phyloP scores from a whole-genome alignment of 2,113 vertebrate genomes.

The Marmota monax region DNA sequence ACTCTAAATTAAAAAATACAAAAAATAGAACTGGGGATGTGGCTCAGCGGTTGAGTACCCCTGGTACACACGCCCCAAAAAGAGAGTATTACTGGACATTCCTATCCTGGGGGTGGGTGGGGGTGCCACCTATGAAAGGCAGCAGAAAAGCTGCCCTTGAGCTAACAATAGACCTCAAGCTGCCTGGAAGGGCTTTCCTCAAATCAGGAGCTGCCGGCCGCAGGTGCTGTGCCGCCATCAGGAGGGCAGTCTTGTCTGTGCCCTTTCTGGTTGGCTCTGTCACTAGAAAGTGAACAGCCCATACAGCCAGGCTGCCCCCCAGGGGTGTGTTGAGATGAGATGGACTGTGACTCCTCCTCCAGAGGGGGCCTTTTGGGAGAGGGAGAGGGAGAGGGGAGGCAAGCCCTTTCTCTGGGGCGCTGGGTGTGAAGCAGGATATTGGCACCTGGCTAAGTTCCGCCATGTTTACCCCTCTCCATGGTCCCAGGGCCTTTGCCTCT shows the following conservation, averaged over 20 bases:
- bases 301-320: background rate
- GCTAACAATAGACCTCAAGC: constrained; percentile 76
- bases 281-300: constrained; percentile 17
- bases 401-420: background rate
- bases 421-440: background rate
- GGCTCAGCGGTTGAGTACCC: too few relatives aligned
- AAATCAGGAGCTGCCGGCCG: constrained; percentile 82
- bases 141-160: constrained; percentile 79
- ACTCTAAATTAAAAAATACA: too few relatives aligned
- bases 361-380: background rate
- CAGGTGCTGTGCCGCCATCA: constrained; percentile 72
- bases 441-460: background rate
- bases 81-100: background rate
- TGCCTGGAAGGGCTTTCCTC: constrained; percentile 80
- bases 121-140: background rate
- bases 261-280: constrained; percentile 76
- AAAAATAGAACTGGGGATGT: too few relatives aligned
- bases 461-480: background rate
- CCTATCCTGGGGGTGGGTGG: background rate
- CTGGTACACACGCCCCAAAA: too few relatives aligned
- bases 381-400: background rate
- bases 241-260: constrained; percentile 78
- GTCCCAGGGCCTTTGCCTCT: background rate
- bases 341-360: background rate
- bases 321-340: background rate